Evolutionary conservation across 2,113 vertebrate species (phyloP).

Genomic region (Holacanthus passer): DNA sequence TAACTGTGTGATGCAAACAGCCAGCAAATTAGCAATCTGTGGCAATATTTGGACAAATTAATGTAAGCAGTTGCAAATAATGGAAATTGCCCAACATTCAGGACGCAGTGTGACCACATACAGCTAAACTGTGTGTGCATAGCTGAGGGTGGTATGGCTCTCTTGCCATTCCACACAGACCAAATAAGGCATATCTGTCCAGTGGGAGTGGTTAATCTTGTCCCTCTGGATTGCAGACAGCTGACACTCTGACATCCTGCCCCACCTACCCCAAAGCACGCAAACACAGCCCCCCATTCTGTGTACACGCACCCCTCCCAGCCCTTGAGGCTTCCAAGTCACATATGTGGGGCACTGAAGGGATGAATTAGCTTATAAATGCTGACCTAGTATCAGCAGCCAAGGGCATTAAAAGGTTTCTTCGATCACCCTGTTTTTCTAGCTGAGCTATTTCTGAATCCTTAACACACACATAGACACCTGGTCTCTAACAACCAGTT

Average conservation of each 20-base stretch:
- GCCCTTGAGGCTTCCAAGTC: constrained; percentile 25
- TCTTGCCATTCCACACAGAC: constrained; percentile 56
- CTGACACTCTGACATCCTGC: constrained; percentile 71
- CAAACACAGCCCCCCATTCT: constrained; percentile 23
- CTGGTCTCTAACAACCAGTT: constrained; percentile 28
- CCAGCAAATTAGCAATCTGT: background rate
- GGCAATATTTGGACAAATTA: background rate
- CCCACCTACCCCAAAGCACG: constrained; percentile 40
- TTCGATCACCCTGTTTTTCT: constrained; percentile 17
- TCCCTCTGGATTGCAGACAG: constrained; percentile 63
- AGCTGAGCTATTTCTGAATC: constrained; percentile 10
- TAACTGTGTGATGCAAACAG: background rate
- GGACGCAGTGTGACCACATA: constrained; percentile 25
- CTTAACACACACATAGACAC: constrained; percentile 19
- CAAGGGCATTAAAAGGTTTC: background rate
- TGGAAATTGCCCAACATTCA: background rate
- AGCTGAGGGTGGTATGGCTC: constrained; percentile 43
- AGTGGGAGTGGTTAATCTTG: constrained; percentile 55
- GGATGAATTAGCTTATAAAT: constrained; percentile 30
- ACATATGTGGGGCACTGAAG: constrained; percentile 41
- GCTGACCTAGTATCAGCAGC: constrained; percentile 12
- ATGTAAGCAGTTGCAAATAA: background rate
- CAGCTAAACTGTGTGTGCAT: constrained; percentile 41
- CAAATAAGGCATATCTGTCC: constrained; percentile 73
- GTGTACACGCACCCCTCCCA: constrained; percentile 24